Evolutionary conservation across 2,113 vertebrate genomes (phyloP), one percentile per base, ranked within the genome.

Genomic region (Oryzias celebensis): DNA sequence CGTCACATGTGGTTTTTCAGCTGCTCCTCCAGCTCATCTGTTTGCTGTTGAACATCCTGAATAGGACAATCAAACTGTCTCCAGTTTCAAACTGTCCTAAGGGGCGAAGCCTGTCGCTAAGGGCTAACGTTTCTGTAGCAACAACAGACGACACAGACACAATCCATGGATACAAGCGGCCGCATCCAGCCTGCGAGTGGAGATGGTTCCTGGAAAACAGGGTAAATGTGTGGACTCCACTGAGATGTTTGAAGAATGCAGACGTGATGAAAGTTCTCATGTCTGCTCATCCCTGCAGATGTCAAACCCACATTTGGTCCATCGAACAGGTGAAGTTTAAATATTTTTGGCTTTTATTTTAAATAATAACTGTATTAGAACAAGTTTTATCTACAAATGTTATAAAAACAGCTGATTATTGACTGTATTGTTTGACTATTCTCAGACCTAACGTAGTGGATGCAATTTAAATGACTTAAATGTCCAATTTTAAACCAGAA

Each of bases 311-410:
- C 67, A 55, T 85, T 71, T 18, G 71, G 49, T 42, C 80, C 87
- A 28, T 86, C 86, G 26, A 15, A 77, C 46, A 89, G 91, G 91
- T 92, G 47, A 70, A 43, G 45, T 44, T 18, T 48, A n/a, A 28
- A 1, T 0, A 14, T 45, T 14, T 54, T 16, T 60, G 4, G 53
- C 41, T 14, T 16, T 54, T 45, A 0, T 3, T 48, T 18, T 20
- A 20, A 20, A 31, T 31, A 7, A 31, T 31, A 31, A 31, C 28
- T 7, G 7, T 31, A 1, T 7, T 31, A 26, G 2, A 26, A 26
- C 26, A 26, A 4, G 3, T 26, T 26, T 26, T 3, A 26, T 5
- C 26, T 26, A 3, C 5, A 7, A 36, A 36, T 36, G 28, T 31
- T 5, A 36, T 36, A 1, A 36, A 10, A 36, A 36, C 1, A 10